Evolutionary conservation across 2,888 invertebrate species (phyloP), one percentile per base, ranked within the genome.

Genomic region (Lobophora halterata): DNA sequence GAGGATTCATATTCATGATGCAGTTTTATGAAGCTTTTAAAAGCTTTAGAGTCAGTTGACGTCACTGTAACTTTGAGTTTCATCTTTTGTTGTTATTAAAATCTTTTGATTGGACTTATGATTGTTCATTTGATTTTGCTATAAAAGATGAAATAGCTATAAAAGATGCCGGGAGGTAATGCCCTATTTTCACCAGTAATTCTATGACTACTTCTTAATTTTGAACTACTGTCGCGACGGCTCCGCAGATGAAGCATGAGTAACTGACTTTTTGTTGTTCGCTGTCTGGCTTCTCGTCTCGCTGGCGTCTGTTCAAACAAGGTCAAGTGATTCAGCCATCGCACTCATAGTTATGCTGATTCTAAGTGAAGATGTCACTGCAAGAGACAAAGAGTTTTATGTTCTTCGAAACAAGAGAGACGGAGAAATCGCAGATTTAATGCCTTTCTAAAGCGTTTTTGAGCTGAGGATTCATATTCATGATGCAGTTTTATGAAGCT

Each of bases 301-400:
- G 63, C 37, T 49, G 55, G 56, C 61, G 65, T 66, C 61, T 61
- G 58, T 47, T 43, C 42, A 53, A 57, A 49, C 65, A 68, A 71
- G 70, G 71, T 61, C 68, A 65, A 47, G 47, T 68, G 70, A 70
- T 26, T 67, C 71, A 63, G 21, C 12, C 29, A 37, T 24, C 28
- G 37, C 29, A 41, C 41, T 38, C 42, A 44, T 40, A 44, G 39
- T 37, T 28, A 36, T 46, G 20, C 26, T 46, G 37, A 37, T 30
- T 44, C 18, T 34, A 46, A 46, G 44, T 49, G 46, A 52, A 49
- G 40, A 45, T 46, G 39, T 24, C 46, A 49, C 44, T 44, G 35
- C 44, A 46, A 44, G 43, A 25, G 39, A 52, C 40, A 32, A 49
- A 49, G 46, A 36, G 18, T 12, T 42, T 20, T 32, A n/a, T n/a